Percentiles rank a stretch among this genome's conserved stretches.
These are phyloP conservation scores for Liasis olivaceus DNA, from an alignment of 2,797 vertebrate species.

Conservation along the genomic window DNA sequence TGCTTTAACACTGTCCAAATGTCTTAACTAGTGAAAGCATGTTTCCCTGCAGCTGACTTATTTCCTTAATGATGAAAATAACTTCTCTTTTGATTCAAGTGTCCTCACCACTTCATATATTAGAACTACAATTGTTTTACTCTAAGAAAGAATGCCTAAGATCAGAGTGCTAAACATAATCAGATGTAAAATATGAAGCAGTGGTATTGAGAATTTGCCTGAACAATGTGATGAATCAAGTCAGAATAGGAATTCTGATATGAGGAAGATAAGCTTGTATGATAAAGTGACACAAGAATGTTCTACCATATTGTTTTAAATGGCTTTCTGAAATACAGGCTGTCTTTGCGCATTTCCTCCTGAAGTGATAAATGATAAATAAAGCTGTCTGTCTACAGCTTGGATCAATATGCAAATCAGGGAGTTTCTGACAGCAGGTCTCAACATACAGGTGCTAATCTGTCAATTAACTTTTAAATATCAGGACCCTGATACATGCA, in stretches of 20 bases:
- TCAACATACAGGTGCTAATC: not conserved
- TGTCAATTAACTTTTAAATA: not conserved
- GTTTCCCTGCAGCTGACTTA: not conserved
- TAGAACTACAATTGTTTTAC: not conserved
- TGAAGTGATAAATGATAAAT: not conserved
- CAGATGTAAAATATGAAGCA: not conserved
- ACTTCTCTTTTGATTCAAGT: not conserved
- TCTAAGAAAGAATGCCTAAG: not conserved
- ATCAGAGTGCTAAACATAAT: not conserved
- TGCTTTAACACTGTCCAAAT: slow-evolving; percentile 60
- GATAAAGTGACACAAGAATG: not conserved
- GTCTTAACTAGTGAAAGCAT: not conserved
- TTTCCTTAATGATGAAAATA: not conserved
- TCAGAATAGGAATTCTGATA: not conserved
- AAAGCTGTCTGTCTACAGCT: not conserved
- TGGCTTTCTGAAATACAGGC: not conserved
- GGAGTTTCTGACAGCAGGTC: not conserved
- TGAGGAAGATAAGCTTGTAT: not conserved
- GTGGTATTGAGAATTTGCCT: not conserved
- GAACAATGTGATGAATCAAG: not conserved
- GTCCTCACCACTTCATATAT: not conserved
- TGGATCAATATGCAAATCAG: not conserved
- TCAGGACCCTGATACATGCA: not conserved
- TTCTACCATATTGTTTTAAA: not conserved
- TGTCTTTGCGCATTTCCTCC: not conserved